These are phyloP conservation scores for Apomyelois bistriatella DNA, from an alignment of 2,888 invertebrate genomes.

Conservation along the genomic window DNA sequence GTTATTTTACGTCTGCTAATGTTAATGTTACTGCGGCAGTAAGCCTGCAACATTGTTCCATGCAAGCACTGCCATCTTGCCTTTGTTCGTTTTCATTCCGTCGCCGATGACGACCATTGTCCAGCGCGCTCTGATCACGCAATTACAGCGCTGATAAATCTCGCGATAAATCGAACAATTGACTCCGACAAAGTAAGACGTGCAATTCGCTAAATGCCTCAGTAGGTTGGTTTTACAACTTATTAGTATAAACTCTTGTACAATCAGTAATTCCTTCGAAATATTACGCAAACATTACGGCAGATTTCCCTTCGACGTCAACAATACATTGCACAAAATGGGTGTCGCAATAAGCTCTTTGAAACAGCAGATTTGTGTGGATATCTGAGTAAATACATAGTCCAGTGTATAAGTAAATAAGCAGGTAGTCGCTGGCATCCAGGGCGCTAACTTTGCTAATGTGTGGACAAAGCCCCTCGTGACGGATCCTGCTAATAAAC, in stretches of 20 bases:
- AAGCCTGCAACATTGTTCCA: constrained; percentile 68
- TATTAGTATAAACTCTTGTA: constrained; percentile 54
- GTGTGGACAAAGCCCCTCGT: constrained; percentile 74
- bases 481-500: constrained; percentile 74
- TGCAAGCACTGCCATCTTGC: constrained; percentile 23
- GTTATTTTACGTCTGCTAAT: constrained; percentile 75
- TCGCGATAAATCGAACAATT: constrained; percentile 19
- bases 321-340: constrained; percentile 65
- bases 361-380: constrained; percentile 56
- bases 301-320: constrained; percentile 69
- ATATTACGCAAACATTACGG: constrained; percentile 56
- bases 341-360: constrained; percentile 59
- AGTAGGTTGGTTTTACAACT: constrained; percentile 42
- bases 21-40: constrained; percentile 64
- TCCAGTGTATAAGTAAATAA: constrained; percentile 59
- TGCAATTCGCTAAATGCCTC: constrained; percentile 30
- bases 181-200: constrained; percentile 23
- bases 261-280: constrained; percentile 50
- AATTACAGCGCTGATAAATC: constrained; percentile 28
- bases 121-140: constrained; percentile 24
- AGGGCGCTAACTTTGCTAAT: constrained; percentile 74
- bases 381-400: constrained; percentile 64
- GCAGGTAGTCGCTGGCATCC: constrained; percentile 55
- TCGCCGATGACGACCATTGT: constrained; percentile 33
- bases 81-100: constrained; percentile 38